These are phyloP conservation scores for Leucopsar rothschildi DNA, from an alignment of 2,113 vertebrate species.

Conservation along the genomic window DNA sequence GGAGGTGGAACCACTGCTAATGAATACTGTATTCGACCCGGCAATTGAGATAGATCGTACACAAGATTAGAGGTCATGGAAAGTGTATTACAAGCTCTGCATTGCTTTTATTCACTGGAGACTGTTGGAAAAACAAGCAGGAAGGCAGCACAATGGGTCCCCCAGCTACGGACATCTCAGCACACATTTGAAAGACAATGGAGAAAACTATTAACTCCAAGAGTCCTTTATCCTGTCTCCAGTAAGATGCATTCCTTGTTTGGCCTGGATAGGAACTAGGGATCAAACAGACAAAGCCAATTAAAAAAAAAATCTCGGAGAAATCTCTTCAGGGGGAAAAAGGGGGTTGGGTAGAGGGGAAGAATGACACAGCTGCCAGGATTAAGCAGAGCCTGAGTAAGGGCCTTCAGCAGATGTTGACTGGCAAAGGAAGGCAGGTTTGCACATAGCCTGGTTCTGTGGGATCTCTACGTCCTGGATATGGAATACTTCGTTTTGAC, in stretches of 20 bases:
- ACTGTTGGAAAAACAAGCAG: constrained; percentile 61
- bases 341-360: background rate
- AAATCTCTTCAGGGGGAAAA: constrained; percentile 26
- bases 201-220: constrained; percentile 57
- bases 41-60: background rate
- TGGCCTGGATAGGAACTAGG: constrained; percentile 17
- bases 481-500: background rate
- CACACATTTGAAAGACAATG: constrained; percentile 62
- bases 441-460: background rate
- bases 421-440: background rate
- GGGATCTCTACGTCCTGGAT: background rate
- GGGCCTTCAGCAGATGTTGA: background rate
- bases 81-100: constrained; percentile 32
- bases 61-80: constrained; percentile 56
- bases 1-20: background rate
- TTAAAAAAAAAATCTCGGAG: background rate
- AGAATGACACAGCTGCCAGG: background rate
- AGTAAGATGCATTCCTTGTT: constrained; percentile 45
- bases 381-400: background rate
- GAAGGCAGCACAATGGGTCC: constrained; percentile 59
- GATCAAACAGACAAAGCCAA: constrained; percentile 24
- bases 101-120: constrained; percentile 60
- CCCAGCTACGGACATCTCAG: constrained; percentile 33
- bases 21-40: constrained; percentile 2
- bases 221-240: constrained; percentile 64